Evolutionary conservation across 2,888 invertebrate genomes (phyloP).

Genomic region (Eledona agricola): DNA sequence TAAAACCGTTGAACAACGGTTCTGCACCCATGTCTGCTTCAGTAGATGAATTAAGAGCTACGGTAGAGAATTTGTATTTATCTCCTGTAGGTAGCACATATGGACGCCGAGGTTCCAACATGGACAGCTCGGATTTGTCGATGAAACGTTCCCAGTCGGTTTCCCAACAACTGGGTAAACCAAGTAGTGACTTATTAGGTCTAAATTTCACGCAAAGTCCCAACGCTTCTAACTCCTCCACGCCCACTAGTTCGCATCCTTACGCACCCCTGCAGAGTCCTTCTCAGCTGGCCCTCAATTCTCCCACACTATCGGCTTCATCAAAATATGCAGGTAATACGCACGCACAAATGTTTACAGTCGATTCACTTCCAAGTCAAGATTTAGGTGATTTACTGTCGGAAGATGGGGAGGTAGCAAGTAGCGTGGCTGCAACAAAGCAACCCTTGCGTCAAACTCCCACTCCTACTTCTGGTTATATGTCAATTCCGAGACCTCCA

Average conservation of each 20-base stretch:
- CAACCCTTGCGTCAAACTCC: conserved; percentile 71
- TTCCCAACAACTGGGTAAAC: conserved; percentile 78
- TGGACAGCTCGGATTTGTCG: conserved; percentile 69
- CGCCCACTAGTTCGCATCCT: conserved; percentile 71
- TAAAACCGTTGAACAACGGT: conserved; percentile 92
- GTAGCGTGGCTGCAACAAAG: conserved; percentile 48
- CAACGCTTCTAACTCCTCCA: conserved; percentile 80
- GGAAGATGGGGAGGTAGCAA: conserved; percentile 77
- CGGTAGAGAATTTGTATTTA: conserved; percentile 88
- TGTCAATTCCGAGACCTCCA: conserved; percentile 89
- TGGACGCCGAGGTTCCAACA: conserved; percentile 74
- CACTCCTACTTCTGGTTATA: conserved; percentile 77
- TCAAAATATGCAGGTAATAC: conserved; percentile 66
- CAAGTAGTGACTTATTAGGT: conserved; percentile 82
- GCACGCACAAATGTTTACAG: conserved; percentile 24
- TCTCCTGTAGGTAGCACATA: conserved; percentile 74
- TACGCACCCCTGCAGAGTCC: conserved; percentile 85
- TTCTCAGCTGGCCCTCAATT: conserved; percentile 73
- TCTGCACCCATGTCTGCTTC: conserved; percentile 92
- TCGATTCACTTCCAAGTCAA: conserved; percentile 42
- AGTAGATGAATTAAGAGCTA: conserved; percentile 91
- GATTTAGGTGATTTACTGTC: conserved; percentile 84
- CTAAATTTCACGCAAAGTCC: conserved; percentile 81
- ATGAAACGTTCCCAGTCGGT: conserved; percentile 79
- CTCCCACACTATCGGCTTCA: conserved; percentile 68